These are phyloP conservation scores for Fukomys damarensis DNA, from an alignment of 2,113 vertebrate genomes.

Conservation along the genomic window DNA sequence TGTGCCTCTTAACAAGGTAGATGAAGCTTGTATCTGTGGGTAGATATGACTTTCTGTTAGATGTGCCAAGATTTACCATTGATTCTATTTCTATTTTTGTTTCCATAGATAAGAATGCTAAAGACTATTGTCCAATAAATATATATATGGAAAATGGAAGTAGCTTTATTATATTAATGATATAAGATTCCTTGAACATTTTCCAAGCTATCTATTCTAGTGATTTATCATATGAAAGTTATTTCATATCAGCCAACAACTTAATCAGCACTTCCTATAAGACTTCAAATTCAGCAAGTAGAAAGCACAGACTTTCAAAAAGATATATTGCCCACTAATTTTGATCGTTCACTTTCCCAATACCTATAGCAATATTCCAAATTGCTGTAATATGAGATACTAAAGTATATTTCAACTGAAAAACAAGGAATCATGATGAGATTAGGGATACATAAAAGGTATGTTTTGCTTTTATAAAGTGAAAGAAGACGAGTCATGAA, in stretches of 20 bases:
- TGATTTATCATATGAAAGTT: constrained; percentile 53
- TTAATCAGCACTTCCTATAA: constrained; percentile 16
- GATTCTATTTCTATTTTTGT: constrained; percentile 38
- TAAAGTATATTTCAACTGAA: constrained; percentile 10
- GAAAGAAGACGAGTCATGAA: neutral
- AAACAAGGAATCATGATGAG: neutral
- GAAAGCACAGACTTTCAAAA: constrained; percentile 8
- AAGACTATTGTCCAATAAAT: constrained; percentile 10
- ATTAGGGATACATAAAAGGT: neutral
- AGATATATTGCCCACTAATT: neutral
- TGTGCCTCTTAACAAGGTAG: neutral
- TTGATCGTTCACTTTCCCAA: neutral
- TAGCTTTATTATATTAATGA: constrained; percentile 1
- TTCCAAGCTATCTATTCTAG: constrained; percentile 26
- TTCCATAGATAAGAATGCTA: neutral
- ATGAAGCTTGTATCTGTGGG: neutral
- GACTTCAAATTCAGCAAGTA: constrained; percentile 19
- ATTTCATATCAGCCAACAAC: constrained; percentile 44
- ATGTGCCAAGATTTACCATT: constrained; percentile 27
- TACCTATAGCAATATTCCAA: neutral
- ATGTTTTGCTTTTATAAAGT: constrained; percentile 15
- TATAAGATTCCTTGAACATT: neutral
- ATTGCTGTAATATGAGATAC: neutral
- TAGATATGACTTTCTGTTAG: neutral
- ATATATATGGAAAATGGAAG: neutral